phyloP scores from a whole-genome alignment of 2,888 invertebrate species.

The Platerodrilus igneus region DNA sequence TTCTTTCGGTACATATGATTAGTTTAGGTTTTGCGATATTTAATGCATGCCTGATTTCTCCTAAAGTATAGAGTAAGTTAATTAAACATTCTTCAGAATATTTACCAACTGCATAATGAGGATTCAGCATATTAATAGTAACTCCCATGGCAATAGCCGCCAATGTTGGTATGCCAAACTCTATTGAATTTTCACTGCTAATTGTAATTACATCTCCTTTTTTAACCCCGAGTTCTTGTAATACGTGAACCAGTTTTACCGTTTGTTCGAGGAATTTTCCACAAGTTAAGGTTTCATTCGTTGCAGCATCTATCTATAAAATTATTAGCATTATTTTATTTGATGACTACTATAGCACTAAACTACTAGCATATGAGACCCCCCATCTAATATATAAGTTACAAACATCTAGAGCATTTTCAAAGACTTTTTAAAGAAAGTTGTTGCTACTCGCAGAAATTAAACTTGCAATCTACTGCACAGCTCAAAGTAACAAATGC shows the following conservation, averaged over 20 bases:
- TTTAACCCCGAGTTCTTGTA: constrained; percentile 28
- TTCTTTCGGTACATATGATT: constrained; percentile 59
- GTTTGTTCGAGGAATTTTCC: constrained; percentile 28
- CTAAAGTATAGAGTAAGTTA: constrained; percentile 57
- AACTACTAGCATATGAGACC: too few species aligned
- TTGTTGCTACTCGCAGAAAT: too few species aligned
- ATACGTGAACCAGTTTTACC: constrained; percentile 31
- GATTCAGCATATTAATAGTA: constrained; percentile 32
- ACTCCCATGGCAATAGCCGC: constrained; percentile 34
- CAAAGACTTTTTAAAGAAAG: too few species aligned
- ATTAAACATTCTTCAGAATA: constrained; percentile 53
- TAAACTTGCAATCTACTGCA: too few species aligned
- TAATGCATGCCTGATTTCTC: constrained; percentile 50
- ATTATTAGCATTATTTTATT: too few species aligned
- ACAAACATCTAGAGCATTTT: too few species aligned
- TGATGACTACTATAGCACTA: too few species aligned
- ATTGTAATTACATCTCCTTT: constrained; percentile 31
- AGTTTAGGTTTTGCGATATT: constrained; percentile 62
- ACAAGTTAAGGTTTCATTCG: constrained; percentile 29
- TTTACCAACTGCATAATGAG: constrained; percentile 30
- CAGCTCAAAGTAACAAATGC: too few species aligned
- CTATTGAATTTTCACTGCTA: constrained; percentile 34
- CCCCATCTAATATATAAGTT: too few species aligned
- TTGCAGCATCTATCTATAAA: constrained; percentile 34
- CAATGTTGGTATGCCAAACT: constrained; percentile 34